Conservation (phyloP, 2,888 invertebrate species). For the Plagodis dolabraria region DNA sequence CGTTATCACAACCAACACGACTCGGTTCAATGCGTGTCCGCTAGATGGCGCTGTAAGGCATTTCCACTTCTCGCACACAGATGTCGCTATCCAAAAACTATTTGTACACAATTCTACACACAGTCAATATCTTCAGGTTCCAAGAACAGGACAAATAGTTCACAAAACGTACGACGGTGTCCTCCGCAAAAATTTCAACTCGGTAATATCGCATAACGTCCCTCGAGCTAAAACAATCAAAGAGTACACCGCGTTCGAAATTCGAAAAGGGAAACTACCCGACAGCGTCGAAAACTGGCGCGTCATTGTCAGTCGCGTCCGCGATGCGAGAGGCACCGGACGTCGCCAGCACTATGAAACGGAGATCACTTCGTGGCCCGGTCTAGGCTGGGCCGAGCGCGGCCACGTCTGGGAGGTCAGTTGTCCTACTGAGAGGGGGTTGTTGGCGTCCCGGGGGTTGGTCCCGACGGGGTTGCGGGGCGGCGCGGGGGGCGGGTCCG, state of each 20-base stretch:
- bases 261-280: constrained; percentile 14
- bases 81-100: constrained; percentile 48
- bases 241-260: constrained; percentile 36
- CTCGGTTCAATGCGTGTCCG: constrained; percentile 51
- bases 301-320: constrained; percentile 33
- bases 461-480: constrained; percentile 93
- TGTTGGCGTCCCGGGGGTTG: constrained; percentile 96
- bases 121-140: constrained; percentile 25
- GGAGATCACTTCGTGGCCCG: constrained; percentile 78
- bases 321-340: constrained; percentile 27
- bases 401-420: constrained; percentile 89
- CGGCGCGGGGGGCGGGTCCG: constrained; percentile 85
- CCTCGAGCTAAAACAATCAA: constrained; percentile 45
- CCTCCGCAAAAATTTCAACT: constrained; percentile 45
- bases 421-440: constrained; percentile 96
- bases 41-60: constrained; percentile 55
- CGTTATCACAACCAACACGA: constrained; percentile 73
- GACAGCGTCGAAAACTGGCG: constrained; percentile 28
- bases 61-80: constrained; percentile 43
- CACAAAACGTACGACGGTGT: constrained; percentile 30
- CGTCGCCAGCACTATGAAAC: constrained; percentile 73
- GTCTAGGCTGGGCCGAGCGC: constrained; percentile 65
- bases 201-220: constrained; percentile 44
- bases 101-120: constrained; percentile 37
- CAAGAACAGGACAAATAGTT: constrained; percentile 42